Base-by-base conservation (phyloP, 2,888 invertebrate genomes). In the Galerucella nymphaeae region DNA sequence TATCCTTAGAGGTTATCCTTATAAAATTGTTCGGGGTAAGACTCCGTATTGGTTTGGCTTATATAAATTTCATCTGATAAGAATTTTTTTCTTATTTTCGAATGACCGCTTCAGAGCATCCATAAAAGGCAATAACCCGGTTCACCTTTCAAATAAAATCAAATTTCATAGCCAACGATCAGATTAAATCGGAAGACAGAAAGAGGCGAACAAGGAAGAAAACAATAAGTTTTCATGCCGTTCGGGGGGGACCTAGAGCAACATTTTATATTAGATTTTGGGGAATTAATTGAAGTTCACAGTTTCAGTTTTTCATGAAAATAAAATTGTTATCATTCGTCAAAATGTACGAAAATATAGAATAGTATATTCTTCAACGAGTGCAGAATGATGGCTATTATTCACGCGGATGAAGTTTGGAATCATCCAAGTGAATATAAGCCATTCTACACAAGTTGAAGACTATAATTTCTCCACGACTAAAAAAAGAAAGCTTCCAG, bases 111-210 rank as follows among this genome's bases (percentile, higher is more conserved):
- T 62, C 75, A n/a, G 18, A 68, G 71, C 42, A 74, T 67, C 68
- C 66, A 77, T 79, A 81, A 81, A 81, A 80, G 74, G 74, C 78
- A 80, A 80, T 80, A 80, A 78, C 64, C 75, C 73, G 73, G 76
- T 79, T 75, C 76, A 79, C 80, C 80, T 80, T 80, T 77, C 78
- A 76, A 81, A 79, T 77, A 78, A 80, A 80, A 81, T 82, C 80
- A 80, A 80, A 80, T 82, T 80, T 82, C 80, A 82, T 81, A 77
- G 80, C 78, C 76, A 79, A 48, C 79, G 82, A 80, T 80, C 80
- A 80, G 80, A 82, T 82, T 81, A 80, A 78, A 81, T 79, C 79
- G 77, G 63, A 71, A 66, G 69, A 64, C 48, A 53, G 64, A 50
- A 65, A 65, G 62, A 50, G 53, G 45, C 48, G 55, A 59, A 70